These are phyloP conservation scores for Boloria euphrosyne DNA, from an alignment of 2,888 invertebrate genomes.

Conservation along the genomic window DNA sequence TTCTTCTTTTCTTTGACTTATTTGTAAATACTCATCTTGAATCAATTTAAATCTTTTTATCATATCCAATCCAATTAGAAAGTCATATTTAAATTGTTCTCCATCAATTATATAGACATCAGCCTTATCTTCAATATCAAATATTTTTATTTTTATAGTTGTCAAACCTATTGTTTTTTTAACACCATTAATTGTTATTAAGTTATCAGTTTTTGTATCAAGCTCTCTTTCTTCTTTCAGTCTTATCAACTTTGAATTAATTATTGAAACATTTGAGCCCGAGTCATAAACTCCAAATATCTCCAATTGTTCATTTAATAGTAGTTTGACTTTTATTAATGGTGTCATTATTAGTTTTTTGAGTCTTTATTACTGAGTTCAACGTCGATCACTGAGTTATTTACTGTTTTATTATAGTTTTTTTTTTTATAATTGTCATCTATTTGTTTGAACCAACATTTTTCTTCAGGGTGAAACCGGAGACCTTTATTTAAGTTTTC, in stretches of 20 bases:
- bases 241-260: neutral
- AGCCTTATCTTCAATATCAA: neutral
- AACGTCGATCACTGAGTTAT: slow-evolving; percentile 37
- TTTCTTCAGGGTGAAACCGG: slow-evolving; percentile 21
- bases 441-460: slow-evolving; percentile 28
- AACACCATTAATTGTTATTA: slow-evolving; percentile 1
- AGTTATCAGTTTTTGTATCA: neutral
- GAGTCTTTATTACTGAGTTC: slow-evolving; percentile 36
- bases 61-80: no score
- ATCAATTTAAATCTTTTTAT: no score
- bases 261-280: slow-evolving; percentile 43
- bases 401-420: slow-evolving; percentile 24
- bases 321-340: slow-evolving; percentile 44
- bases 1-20: neutral
- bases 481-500: slow-evolving; percentile 23
- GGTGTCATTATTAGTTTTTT: slow-evolving; percentile 43
- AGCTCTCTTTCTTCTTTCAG: neutral
- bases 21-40: no score
- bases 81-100: no score
- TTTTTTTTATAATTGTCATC: slow-evolving; percentile 11
- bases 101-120: no score
- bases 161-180: neutral
- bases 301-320: slow-evolving; percentile 38
- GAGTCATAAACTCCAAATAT: slow-evolving; percentile 44
- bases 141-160: neutral